phyloP scores from a whole-genome alignment of 1,140 invertebrate species.

The Drosophila sulfurigaster region DNA sequence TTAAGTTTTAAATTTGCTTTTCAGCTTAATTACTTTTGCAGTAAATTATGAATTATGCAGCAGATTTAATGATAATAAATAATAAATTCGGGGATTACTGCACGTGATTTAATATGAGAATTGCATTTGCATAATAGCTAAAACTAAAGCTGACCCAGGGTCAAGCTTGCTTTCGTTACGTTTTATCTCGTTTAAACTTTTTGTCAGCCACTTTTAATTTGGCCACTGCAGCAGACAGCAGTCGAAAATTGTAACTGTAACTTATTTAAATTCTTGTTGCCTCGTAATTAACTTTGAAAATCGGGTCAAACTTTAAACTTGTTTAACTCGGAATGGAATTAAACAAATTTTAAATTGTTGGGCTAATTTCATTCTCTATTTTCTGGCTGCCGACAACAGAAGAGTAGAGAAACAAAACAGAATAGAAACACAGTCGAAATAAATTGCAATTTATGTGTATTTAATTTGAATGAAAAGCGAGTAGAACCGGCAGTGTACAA shows the following conservation, averaged over 20 bases:
- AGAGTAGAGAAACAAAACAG: slow-evolving; percentile 12
- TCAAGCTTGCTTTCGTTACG: not conserved
- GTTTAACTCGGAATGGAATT: slow-evolving; percentile 5
- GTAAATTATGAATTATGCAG: not conserved
- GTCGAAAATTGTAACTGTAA: not conserved
- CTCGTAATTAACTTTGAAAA: slow-evolving; percentile 47
- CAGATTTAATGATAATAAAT: not conserved
- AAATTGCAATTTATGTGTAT: slow-evolving; percentile 61
- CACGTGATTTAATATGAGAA: no score
- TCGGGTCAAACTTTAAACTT: slow-evolving; percentile 18
- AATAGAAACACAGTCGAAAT: slow-evolving; percentile 21
- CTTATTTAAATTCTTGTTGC: slow-evolving; percentile 37
- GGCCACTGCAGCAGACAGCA: not conserved
- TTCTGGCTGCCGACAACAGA: slow-evolving; percentile 5
- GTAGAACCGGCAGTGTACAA: slow-evolving; percentile 37
- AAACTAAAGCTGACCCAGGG: no score
- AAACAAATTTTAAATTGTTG: slow-evolving; percentile 36
- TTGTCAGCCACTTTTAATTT: not conserved
- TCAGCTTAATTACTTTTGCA: no score
- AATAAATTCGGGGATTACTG: no score
- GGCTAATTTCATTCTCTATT: slow-evolving; percentile 35
- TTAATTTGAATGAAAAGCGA: slow-evolving; percentile 57
- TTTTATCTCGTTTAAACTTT: slow-evolving; percentile 5
- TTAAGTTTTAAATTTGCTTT: no score
- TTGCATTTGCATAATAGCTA: no score